Percentiles rank a stretch among this genome's conserved stretches.
phyloP scores from a whole-genome alignment of 2,113 vertebrate genomes.

The Oncorhynchus keta region DNA sequence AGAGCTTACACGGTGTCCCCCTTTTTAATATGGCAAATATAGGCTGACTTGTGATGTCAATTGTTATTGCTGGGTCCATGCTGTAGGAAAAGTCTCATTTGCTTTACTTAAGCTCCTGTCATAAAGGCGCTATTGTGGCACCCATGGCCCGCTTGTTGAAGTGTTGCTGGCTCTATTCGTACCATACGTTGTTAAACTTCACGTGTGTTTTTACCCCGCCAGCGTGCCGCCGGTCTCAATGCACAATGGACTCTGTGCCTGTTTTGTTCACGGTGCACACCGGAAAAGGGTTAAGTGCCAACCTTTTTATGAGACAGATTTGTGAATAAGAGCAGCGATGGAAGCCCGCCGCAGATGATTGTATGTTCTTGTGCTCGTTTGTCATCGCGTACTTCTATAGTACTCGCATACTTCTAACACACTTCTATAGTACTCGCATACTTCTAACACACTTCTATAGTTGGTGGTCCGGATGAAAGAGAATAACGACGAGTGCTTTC shows the following conservation, averaged over 20 bases:
- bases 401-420: neutral
- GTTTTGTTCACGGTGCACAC: slow-evolving; percentile 35
- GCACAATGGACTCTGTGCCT: slow-evolving; percentile 42
- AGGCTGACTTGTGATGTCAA: slow-evolving; percentile 60
- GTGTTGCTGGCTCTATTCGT: slow-evolving; percentile 21
- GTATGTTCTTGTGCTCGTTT: slow-evolving; percentile 4
- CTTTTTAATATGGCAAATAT: slow-evolving; percentile 58
- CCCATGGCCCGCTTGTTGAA: slow-evolving; percentile 22
- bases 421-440: neutral
- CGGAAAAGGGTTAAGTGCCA: slow-evolving; percentile 28
- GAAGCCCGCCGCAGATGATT: slow-evolving; percentile 25
- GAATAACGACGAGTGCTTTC: neutral
- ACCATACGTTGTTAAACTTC: slow-evolving; percentile 33
- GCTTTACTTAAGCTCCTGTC: slow-evolving; percentile 55
- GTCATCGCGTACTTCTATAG: neutral
- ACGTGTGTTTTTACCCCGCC: slow-evolving; percentile 34
- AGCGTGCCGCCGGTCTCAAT: slow-evolving; percentile 22
- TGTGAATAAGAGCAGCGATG: slow-evolving; percentile 42
- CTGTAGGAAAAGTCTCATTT: slow-evolving; percentile 63
- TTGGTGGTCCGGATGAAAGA: neutral
- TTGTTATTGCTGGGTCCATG: slow-evolving; percentile 65
- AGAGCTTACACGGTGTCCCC: slow-evolving; percentile 45
- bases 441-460: slow-evolving; percentile 1
- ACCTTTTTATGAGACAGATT: slow-evolving; percentile 32
- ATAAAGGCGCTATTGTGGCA: slow-evolving; percentile 63